A percentile compares a stretch with the other conserved stretches of the same genome.
These are phyloP conservation scores for Pteromalus puparum DNA, from an alignment of 1,140 invertebrate genomes.

Conservation along the genomic window DNA sequence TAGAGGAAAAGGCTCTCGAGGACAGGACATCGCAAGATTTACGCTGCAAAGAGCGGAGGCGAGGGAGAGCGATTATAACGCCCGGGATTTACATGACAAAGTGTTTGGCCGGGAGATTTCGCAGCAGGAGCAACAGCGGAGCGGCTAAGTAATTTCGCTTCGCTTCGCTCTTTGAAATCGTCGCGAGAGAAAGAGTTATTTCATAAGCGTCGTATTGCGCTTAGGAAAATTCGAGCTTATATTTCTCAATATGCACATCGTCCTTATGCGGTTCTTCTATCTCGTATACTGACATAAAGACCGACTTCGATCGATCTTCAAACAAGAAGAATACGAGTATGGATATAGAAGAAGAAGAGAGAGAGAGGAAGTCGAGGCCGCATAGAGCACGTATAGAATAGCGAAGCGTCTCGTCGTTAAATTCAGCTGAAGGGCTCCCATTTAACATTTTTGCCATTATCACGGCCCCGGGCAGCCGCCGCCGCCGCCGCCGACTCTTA, in stretches of 20 bases:
- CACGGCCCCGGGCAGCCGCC: constrained; percentile 17
- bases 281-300: too few relatives aligned
- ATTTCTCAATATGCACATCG: too few relatives aligned
- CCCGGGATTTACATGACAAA: constrained; percentile 40
- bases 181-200: background rate
- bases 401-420: constrained; percentile 37
- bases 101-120: constrained; percentile 17
- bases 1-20: background rate
- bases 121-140: background rate
- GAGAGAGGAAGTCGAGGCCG: background rate
- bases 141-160: constrained; percentile 30
- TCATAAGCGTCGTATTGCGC: background rate
- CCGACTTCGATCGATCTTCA: too few relatives aligned
- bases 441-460: constrained; percentile 49
- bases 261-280: too few relatives aligned
- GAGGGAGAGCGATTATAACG: constrained; percentile 29
- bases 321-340: background rate
- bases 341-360: background rate
- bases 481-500: constrained; percentile 35
- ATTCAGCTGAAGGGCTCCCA: constrained; percentile 43
- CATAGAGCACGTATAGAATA: background rate
- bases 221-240: background rate
- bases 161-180: background rate
- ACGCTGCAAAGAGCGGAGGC: background rate
- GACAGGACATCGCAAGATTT: constrained; percentile 29